Percentiles rank a stretch among this genome's conserved stretches.
phyloP scores from a whole-genome alignment of 1,140 invertebrate genomes.

The Neodiprion virginianus region DNA sequence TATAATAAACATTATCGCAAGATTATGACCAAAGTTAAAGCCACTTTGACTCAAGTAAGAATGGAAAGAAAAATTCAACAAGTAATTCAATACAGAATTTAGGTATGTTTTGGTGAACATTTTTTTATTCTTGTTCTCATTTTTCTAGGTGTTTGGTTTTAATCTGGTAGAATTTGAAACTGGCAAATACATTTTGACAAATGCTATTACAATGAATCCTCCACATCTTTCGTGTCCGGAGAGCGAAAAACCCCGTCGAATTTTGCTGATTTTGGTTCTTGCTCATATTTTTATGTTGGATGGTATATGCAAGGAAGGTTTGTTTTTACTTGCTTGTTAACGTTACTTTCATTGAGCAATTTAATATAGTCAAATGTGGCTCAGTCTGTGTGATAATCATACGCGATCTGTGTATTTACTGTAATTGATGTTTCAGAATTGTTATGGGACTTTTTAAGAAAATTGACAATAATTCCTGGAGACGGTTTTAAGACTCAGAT shows the following conservation, averaged over 20 bases:
- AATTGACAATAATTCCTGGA: slow-evolving; percentile 32
- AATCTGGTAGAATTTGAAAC: slow-evolving; percentile 35
- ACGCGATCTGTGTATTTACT: no score
- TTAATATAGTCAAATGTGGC: no score
- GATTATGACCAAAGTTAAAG: slow-evolving; percentile 30
- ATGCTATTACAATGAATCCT: slow-evolving; percentile 37
- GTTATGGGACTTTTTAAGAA: slow-evolving; percentile 38
- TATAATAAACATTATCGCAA: slow-evolving; percentile 28
- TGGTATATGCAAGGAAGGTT: slow-evolving; percentile 43
- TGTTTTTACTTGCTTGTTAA: background rate
- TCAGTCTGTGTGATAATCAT: no score
- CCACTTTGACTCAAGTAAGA: slow-evolving; percentile 32
- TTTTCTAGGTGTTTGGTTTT: slow-evolving; percentile 49
- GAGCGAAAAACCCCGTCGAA: slow-evolving; percentile 24
- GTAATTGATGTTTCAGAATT: slow-evolving; percentile 32
- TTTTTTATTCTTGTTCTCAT: slow-evolving; percentile 17
- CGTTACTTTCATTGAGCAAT: background rate
- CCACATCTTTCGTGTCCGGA: slow-evolving; percentile 31
- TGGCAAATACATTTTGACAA: slow-evolving; percentile 45
- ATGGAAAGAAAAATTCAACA: slow-evolving; percentile 7
- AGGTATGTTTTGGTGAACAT: background rate
- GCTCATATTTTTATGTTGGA: slow-evolving; percentile 49
- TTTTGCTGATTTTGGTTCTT: slow-evolving; percentile 43
- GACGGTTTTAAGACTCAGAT: slow-evolving; percentile 29
- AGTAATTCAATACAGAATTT: slow-evolving; percentile 17